phyloP scores from a whole-genome alignment of 2,113 vertebrate species.

The Sorex araneus region DNA sequence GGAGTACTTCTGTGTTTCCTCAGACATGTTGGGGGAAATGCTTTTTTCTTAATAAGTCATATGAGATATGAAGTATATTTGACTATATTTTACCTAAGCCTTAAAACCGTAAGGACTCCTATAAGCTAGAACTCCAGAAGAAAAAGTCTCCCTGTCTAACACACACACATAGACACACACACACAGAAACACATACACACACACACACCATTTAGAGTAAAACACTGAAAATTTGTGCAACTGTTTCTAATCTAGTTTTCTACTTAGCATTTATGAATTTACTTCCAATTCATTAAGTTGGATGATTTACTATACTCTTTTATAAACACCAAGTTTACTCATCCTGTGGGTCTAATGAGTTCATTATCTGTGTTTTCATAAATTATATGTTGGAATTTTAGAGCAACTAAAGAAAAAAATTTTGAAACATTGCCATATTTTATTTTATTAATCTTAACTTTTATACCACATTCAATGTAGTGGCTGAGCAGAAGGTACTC shows the following conservation, averaged over 20 bases:
- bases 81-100: no score
- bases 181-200: no score
- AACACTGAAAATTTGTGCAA: neutral
- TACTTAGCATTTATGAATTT: neutral
- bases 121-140: no score
- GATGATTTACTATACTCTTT: neutral
- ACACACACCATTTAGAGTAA: no score
- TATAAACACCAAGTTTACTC: neutral
- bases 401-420: no score
- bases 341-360: neutral
- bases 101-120: no score
- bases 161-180: no score
- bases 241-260: neutral
- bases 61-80: no score
- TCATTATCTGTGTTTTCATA: neutral
- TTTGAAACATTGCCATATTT: neutral
- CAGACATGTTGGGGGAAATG: no score
- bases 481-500: neutral
- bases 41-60: no score
- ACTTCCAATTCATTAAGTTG: neutral
- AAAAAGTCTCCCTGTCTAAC: neutral
- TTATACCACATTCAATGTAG: neutral
- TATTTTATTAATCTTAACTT: neutral
- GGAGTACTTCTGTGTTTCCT: no score
- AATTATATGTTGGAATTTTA: neutral